Conservation (phyloP, 2,113 vertebrate species). For the Prochilodus magdalenae region DNA sequence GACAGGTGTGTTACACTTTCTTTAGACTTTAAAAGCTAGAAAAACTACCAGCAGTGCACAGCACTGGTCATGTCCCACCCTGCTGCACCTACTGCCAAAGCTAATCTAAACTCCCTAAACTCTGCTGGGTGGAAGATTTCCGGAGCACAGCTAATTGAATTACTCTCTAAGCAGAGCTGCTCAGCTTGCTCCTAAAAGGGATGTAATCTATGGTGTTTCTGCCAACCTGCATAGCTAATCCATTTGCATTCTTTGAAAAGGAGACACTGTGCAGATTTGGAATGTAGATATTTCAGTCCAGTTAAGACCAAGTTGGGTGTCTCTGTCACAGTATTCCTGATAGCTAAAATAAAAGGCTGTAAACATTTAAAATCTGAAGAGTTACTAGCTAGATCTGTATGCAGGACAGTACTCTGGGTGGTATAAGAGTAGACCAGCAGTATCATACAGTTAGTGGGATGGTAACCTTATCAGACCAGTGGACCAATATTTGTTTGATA, state of each 20-base stretch:
- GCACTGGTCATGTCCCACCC: neutral
- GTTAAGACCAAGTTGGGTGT: neutral
- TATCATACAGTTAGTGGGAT: no score
- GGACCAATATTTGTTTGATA: no score
- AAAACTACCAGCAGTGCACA: neutral
- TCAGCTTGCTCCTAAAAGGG: neutral
- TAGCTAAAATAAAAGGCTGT: no score
- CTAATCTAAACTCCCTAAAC: neutral
- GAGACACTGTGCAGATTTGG: neutral
- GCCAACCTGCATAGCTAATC: neutral
- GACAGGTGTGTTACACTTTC: slow-evolving; percentile 81
- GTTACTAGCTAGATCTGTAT: no score
- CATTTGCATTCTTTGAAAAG: neutral
- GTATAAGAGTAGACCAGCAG: no score
- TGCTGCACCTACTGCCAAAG: neutral
- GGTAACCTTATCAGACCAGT: no score
- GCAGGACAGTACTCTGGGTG: no score
- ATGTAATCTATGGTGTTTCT: neutral
- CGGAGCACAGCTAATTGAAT: neutral
- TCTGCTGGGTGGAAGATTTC: neutral
- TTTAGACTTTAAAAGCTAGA: neutral
- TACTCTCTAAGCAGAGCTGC: neutral
- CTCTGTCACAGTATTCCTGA: neutral
- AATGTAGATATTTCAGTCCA: neutral
- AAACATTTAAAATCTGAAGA: no score